phyloP scores from a whole-genome alignment of 2,797 vertebrate species.

The Pogoniulus pusillus region DNA sequence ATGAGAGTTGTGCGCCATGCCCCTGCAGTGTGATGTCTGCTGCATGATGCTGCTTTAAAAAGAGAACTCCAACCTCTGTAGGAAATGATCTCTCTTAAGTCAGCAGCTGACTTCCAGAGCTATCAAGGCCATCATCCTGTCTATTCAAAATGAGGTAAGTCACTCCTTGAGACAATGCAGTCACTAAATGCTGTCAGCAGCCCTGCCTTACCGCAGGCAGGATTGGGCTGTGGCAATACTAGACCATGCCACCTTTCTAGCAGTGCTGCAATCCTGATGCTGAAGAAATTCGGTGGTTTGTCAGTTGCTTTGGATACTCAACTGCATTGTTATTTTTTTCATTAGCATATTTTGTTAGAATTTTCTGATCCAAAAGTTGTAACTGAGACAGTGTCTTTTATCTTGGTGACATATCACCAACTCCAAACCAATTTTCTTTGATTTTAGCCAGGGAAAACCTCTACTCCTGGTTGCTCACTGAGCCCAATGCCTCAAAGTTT shows the following conservation, averaged over 20 bases:
- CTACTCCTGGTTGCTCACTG: background rate
- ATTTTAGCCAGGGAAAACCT: background rate
- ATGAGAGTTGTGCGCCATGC: too few species aligned
- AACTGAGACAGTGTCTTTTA: background rate
- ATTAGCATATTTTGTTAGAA: background rate
- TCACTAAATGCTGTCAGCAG: too few species aligned
- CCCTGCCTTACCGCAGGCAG: too few species aligned
- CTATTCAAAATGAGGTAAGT: too few species aligned
- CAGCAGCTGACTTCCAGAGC: too few species aligned
- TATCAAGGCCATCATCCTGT: too few species aligned
- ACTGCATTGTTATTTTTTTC: accelerated
- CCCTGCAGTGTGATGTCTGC: too few species aligned
- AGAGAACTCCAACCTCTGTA: too few species aligned
- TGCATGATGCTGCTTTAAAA: too few species aligned
- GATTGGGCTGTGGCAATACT: too few species aligned
- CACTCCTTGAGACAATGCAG: too few species aligned
- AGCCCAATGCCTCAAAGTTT: background rate
- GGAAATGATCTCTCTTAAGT: too few species aligned
- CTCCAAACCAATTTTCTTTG: background rate
- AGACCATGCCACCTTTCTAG: background rate
- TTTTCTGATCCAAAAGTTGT: background rate
- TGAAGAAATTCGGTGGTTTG: background rate
- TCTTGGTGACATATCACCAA: background rate
- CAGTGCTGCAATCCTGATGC: accelerated
- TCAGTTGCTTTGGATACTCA: background rate